A percentile compares a stretch with the other conserved stretches of the same genome.
phyloP scores from a whole-genome alignment of 23 tunicate genomes.

The Corella eumyota region DNA sequence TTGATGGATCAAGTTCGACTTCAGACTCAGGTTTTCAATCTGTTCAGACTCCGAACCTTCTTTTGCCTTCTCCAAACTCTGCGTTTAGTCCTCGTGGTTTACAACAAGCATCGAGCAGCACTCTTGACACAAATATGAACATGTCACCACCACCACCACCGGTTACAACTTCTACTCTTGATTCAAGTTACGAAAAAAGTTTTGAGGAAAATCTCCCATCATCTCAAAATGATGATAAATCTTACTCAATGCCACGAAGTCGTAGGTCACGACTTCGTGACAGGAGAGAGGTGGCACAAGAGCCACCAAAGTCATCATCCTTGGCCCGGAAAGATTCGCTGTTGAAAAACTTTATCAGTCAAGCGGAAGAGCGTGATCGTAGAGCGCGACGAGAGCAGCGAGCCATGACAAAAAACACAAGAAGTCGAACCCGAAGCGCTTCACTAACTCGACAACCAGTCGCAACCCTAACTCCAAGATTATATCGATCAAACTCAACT shows the following conservation, averaged over 20 bases:
- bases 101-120: neutral
- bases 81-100: slow-evolving; percentile 37
- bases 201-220: too few relatives aligned
- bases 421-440: slow-evolving; percentile 26
- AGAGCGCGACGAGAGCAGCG: slow-evolving; percentile 32
- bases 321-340: slow-evolving; percentile 13
- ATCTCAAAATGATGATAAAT: too few relatives aligned
- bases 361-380: slow-evolving; percentile 53
- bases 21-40: slow-evolving; percentile 58
- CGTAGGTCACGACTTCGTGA: too few relatives aligned
- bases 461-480: neutral
- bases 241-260: too few relatives aligned
- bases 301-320: too few relatives aligned
- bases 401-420: neutral
- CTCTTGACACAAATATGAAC: neutral
- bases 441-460: slow-evolving; percentile 15
- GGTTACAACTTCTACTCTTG: neutral
- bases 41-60: slow-evolving; percentile 8
- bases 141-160: neutral
- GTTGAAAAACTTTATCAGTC: slow-evolving; percentile 35
- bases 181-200: too few relatives aligned
- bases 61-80: slow-evolving; percentile 39
- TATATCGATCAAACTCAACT: slow-evolving; percentile 16
- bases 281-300: too few relatives aligned
- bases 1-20: slow-evolving; percentile 33